Conservation (phyloP, 2,888 invertebrate genomes). For the Smittia sp. region DNA sequence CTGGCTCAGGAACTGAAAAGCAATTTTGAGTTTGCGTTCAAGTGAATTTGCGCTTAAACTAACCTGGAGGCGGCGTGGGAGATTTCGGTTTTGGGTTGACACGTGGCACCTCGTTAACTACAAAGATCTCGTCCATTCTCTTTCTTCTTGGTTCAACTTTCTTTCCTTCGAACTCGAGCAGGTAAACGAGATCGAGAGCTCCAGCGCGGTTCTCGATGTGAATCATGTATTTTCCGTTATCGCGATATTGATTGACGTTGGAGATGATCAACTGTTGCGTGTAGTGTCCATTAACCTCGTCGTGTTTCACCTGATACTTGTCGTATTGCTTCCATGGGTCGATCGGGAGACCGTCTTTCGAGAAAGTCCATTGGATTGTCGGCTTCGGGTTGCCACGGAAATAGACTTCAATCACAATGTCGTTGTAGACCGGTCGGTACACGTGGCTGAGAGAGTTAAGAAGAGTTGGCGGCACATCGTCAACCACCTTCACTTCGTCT, state of each 20-base stretch:
- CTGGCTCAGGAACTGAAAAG: neutral
- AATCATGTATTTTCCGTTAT: constrained; percentile 71
- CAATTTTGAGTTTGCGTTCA: no score
- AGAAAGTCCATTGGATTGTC: constrained; percentile 64
- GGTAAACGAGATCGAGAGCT: constrained; percentile 69
- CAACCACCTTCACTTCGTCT: neutral
- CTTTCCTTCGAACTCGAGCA: constrained; percentile 66
- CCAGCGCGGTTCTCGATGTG: constrained; percentile 71
- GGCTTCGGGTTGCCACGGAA: constrained; percentile 73
- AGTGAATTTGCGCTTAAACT: no score
- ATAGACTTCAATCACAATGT: constrained; percentile 75
- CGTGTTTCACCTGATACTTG: constrained; percentile 37
- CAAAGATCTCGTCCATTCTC: constrained; percentile 35
- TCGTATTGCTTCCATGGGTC: constrained; percentile 35
- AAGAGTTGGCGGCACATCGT: constrained; percentile 32
- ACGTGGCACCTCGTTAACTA: constrained; percentile 36
- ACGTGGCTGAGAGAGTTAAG: constrained; percentile 57
- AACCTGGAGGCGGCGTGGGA: constrained; percentile 30
- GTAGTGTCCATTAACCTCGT: constrained; percentile 60
- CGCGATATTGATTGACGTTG: constrained; percentile 35
- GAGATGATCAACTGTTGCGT: constrained; percentile 64
- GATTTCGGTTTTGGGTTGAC: constrained; percentile 37
- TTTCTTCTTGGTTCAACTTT: constrained; percentile 43
- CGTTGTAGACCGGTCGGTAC: constrained; percentile 69
- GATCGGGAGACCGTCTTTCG: constrained; percentile 48